Evolutionary conservation across 2,888 invertebrate genomes (phyloP).

Genomic region (Dendrolimus pini): DNA sequence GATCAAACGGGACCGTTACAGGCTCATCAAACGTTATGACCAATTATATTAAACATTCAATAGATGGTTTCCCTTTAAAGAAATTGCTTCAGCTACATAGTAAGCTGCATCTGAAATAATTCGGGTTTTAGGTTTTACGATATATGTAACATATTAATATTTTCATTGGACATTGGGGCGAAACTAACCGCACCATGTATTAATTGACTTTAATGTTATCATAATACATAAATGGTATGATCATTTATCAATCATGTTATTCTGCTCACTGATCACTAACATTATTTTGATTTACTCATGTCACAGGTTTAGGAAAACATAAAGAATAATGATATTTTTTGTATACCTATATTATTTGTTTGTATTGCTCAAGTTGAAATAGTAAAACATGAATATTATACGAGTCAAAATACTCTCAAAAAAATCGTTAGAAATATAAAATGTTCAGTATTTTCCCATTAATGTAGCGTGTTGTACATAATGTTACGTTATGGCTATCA

Average conservation of each 20-base stretch:
- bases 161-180: too few species aligned
- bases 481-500: conserved; percentile 14
- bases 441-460: conserved; percentile 33
- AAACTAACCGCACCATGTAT: background rate
- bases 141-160: too few species aligned
- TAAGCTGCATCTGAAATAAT: too few species aligned
- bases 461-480: conserved; percentile 48
- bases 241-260: background rate
- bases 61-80: too few species aligned
- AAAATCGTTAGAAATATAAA: background rate
- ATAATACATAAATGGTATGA: background rate
- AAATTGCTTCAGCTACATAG: too few species aligned
- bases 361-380: conserved; percentile 65
- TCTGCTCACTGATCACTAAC: conserved; percentile 24
- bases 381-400: conserved; percentile 42
- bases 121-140: too few species aligned
- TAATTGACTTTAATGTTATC: background rate
- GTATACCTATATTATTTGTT: conserved; percentile 36
- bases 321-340: conserved; percentile 59
- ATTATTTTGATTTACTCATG: conserved; percentile 65
- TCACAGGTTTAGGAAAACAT: conserved; percentile 58
- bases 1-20: too few species aligned
- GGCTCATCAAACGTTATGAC: too few species aligned
- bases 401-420: conserved; percentile 4
- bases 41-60: too few species aligned